A percentile compares a stretch with the other conserved stretches of the same genome.
Evolutionary conservation across 2,797 vertebrate species (phyloP).

Genomic region (Knipowitschia caucasica): DNA sequence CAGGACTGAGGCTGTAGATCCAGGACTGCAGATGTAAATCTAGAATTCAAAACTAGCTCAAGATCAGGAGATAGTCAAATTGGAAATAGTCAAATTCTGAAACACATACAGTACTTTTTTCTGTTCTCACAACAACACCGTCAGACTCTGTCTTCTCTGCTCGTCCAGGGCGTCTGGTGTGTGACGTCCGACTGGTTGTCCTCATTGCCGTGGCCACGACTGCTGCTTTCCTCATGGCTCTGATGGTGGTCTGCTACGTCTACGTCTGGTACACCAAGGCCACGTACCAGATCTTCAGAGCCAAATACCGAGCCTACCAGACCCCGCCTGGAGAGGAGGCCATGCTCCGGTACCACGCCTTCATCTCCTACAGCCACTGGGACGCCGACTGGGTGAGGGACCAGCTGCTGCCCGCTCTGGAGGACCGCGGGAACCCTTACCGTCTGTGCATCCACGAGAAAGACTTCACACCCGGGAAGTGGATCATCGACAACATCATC

Average conservation of each 20-base stretch:
- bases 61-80: too few species aligned
- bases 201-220: conserved; percentile 74
- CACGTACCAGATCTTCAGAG: conserved; percentile 74
- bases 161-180: conserved; percentile 68
- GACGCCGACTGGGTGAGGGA: conserved; percentile 84
- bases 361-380: conserved; percentile 83
- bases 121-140: too few species aligned
- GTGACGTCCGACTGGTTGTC: conserved; percentile 77
- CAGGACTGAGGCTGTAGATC: too few species aligned
- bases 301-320: conserved; percentile 75
- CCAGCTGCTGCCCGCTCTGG: conserved; percentile 76
- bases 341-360: conserved; percentile 77
- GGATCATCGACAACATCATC: conserved; percentile 90
- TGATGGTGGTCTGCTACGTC: conserved; percentile 76
- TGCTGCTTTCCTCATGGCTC: conserved; percentile 38
- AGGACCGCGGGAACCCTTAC: conserved; percentile 72
- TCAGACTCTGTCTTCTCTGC: background rate
- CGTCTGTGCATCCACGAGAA: conserved; percentile 85
- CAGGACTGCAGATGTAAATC: too few species aligned
- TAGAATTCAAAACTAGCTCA: too few species aligned
- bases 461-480: conserved; percentile 83
- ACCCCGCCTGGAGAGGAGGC: conserved; percentile 10
- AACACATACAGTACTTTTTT: too few species aligned
- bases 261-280: conserved; percentile 84
- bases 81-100: too few species aligned